Conservation (phyloP, 2,888 invertebrate species). For the Heliconius charithonia region DNA sequence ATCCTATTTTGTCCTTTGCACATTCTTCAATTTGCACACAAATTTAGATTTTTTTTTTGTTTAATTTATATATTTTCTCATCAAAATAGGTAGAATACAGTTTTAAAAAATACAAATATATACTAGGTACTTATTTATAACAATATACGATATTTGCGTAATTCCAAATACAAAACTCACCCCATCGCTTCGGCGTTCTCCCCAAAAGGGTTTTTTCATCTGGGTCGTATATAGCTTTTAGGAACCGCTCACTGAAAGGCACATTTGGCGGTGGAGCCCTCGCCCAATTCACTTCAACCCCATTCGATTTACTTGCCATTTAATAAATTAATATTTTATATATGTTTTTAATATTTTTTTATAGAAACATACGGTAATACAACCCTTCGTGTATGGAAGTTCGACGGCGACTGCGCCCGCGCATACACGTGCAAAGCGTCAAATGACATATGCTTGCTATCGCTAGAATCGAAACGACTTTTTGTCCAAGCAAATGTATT, state of each 20-base stretch:
- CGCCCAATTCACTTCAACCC: conserved; percentile 71
- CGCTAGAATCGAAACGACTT: conserved; percentile 23
- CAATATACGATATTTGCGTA: too few species aligned
- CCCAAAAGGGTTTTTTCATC: conserved; percentile 74
- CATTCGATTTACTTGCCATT: conserved; percentile 69
- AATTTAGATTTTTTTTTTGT: too few species aligned
- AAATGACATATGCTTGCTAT: conserved; percentile 46
- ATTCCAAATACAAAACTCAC: conserved; percentile 57
- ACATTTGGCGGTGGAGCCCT: conserved; percentile 66
- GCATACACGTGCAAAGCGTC: conserved; percentile 45
- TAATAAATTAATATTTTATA: conserved; percentile 13
- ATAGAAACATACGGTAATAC: background rate
- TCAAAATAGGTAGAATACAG: too few species aligned
- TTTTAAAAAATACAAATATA: too few species aligned
- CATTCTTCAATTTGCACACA: too few species aligned
- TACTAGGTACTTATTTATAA: too few species aligned
- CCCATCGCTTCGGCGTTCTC: conserved; percentile 76
- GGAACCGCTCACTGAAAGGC: conserved; percentile 58
- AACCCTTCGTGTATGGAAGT: conserved; percentile 52
- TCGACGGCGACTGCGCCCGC: conserved; percentile 45
- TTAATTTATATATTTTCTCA: too few species aligned
- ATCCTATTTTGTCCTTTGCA: background rate
- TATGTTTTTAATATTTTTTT: background rate
- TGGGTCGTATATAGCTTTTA: conserved; percentile 67
- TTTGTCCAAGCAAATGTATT: conserved; percentile 27